phyloP scores from a whole-genome alignment of 92 coral and sea anemone species.

The Pocillopora meandrina region DNA sequence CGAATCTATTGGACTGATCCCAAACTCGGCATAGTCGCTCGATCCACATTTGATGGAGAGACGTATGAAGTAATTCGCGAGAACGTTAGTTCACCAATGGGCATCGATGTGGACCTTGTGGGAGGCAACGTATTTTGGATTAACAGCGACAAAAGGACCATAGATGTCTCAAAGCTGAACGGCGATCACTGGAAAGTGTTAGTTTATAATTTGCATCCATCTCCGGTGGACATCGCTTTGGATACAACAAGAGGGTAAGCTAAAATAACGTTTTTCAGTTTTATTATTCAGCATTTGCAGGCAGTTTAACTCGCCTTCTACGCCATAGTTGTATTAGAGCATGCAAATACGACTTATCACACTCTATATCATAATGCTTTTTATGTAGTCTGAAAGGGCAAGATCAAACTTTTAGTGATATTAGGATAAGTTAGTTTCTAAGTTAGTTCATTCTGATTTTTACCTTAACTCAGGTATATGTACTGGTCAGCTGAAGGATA shows the following conservation, averaged over 20 bases:
- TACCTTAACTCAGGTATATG: background rate
- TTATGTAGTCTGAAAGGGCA: too few relatives aligned
- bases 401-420: too few relatives aligned
- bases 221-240: constrained; percentile 64
- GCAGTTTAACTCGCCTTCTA: too few relatives aligned
- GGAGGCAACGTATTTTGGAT: constrained; percentile 75
- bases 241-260: constrained; percentile 66
- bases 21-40: constrained; percentile 42
- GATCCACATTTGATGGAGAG: constrained; percentile 64
- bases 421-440: too few relatives aligned
- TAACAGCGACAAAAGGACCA: constrained; percentile 35
- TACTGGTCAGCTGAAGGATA: constrained; percentile 29
- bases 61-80: constrained; percentile 48
- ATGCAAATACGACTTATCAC: too few relatives aligned
- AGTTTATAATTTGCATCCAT: constrained; percentile 14
- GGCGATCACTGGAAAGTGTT: constrained; percentile 63
- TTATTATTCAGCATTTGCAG: too few relatives aligned
- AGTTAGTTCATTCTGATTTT: too few relatives aligned
- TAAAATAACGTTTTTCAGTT: background rate
- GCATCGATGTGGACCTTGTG: constrained; percentile 69
- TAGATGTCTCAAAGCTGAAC: constrained; percentile 65
- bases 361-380: too few relatives aligned
- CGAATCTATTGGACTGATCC: constrained; percentile 83
- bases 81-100: constrained; percentile 45
- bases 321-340: too few relatives aligned